Base-by-base conservation (phyloP, 1,140 invertebrate genomes). In the Aphaenogaster ashmeadi region DNA sequence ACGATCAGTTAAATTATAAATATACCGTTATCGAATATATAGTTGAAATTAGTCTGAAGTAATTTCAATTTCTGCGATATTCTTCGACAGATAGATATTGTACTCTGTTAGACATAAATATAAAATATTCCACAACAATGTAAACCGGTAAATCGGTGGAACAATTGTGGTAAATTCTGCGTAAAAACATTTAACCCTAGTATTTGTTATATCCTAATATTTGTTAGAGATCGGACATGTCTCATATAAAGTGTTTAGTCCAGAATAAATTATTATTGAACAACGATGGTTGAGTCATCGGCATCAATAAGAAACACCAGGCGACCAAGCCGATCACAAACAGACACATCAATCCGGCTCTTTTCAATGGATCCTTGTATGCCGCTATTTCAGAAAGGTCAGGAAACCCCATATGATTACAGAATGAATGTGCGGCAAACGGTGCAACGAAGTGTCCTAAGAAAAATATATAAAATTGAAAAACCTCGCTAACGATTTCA, bases 331-430 rank as follows among this genome's bases (percentile, higher is more conserved):
- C 99, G 4, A 97, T 74, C 18, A 98, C 92, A 95, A 98, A 99
- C 7, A 97, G 94, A 50, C 93, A 93, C 41, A 97, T 94, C 2
- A 98, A 96, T 8, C 97, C 94, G 13, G 97, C 94, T 79, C 96
- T 96, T 89, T 98, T 96, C 27, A 96, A 90, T 7, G 96, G 96
- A 41, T 97, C 95, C 77, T 97, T 96, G 92, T 97, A 97, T 33
- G 96, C 96, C 60, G 96, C 93, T 3, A 99, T 96, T 94, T 98
- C 98, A 3, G 96, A 96, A 87, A 99, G 96, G 94, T 99, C 98
- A 0, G 99, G 99, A 92, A 99, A 98, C 38, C 99, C 99, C 98
- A 99, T 99, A 94, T 98, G 98, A 95, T 99, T 99, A 94, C 99
- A 99, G 94, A 99, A 99, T 3, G 98, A 97, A 94, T 99, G 99